phyloP scores from a whole-genome alignment of 2,888 invertebrate species.

The Erannis defoliaria region DNA sequence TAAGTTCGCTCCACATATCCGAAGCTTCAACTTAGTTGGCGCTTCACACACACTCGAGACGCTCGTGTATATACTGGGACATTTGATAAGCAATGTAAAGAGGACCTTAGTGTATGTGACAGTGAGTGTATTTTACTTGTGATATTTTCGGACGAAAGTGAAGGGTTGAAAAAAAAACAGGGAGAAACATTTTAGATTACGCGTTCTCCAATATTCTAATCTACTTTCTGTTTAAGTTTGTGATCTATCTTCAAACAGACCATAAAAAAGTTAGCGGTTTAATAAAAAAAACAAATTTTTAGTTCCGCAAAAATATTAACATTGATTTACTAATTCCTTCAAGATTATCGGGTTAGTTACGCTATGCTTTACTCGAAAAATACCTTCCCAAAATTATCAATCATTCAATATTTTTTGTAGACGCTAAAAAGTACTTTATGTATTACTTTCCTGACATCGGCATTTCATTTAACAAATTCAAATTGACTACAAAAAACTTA shows the following conservation, averaged over 20 bases:
- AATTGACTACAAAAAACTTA: too few species aligned
- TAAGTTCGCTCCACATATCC: conserved; percentile 14
- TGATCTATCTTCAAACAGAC: not conserved
- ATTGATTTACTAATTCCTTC: too few species aligned
- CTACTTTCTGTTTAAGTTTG: not conserved
- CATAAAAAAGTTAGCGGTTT: not conserved
- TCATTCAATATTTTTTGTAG: too few species aligned
- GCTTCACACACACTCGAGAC: conserved; percentile 17
- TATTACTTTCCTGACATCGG: too few species aligned
- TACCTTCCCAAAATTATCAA: too few species aligned
- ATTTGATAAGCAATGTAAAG: not conserved
- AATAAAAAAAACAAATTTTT: too few species aligned
- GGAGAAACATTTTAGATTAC: not conserved
- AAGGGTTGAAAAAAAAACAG: not conserved
- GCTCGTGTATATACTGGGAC: conserved; percentile 15
- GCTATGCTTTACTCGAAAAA: too few species aligned
- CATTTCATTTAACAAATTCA: too few species aligned
- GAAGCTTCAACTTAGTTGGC: conserved; percentile 21
- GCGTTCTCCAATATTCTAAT: not conserved
- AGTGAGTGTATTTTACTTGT: conserved; percentile 3
- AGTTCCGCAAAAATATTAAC: too few species aligned
- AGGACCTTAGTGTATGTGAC: conserved; percentile 15
- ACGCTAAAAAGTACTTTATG: too few species aligned
- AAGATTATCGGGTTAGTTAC: too few species aligned
- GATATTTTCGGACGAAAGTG: not conserved